phyloP scores from a whole-genome alignment of 1,140 invertebrate genomes.

The Solen grandis region DNA sequence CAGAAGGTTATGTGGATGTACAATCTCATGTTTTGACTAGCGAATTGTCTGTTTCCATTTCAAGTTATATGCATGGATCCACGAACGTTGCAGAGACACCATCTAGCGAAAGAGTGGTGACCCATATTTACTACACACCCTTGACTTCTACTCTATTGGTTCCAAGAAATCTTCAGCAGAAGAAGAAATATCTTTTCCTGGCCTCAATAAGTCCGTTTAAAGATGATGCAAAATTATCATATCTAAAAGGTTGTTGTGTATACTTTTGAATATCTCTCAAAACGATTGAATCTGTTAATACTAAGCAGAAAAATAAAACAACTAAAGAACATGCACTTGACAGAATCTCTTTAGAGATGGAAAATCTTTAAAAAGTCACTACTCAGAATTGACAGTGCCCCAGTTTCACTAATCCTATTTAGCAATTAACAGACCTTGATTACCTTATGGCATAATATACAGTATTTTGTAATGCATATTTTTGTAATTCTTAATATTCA shows the following conservation, averaged over 20 bases:
- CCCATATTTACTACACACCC: conserved; percentile 61
- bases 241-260: conserved; percentile 52
- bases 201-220: conserved; percentile 51
- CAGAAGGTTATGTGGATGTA: too few species aligned
- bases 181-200: conserved; percentile 45
- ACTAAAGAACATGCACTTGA: too few species aligned
- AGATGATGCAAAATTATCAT: conserved; percentile 38
- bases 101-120: conserved; percentile 13
- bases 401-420: too few species aligned
- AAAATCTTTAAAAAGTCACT: not conserved
- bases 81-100: conserved; percentile 63
- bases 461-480: too few species aligned
- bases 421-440: too few species aligned
- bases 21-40: too few species aligned
- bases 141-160: conserved; percentile 44
- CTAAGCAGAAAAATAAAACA: not conserved
- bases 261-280: not conserved
- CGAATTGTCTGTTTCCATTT: too few species aligned
- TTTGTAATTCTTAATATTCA: too few species aligned
- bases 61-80: conserved; percentile 57
- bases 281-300: not conserved
- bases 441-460: too few species aligned
- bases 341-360: not conserved
- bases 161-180: not conserved
- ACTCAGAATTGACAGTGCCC: not conserved